Conservation (phyloP, 2,113 vertebrate species). For the Nothocercus nigrocapillus region DNA sequence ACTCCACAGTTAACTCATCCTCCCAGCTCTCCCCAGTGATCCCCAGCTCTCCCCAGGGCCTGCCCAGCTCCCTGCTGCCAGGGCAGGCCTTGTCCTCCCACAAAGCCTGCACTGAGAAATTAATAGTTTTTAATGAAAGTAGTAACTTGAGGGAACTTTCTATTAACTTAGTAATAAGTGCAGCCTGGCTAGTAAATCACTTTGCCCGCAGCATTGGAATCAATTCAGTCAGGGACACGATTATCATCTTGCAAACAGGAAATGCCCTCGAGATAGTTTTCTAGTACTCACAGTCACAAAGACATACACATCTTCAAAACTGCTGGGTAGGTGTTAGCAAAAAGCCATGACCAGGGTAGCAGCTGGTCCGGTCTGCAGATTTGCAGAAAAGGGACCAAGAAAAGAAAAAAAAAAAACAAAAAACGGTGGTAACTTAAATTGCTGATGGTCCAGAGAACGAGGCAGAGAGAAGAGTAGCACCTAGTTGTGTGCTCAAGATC, state of each 20-base stretch:
- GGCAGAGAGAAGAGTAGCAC: background rate
- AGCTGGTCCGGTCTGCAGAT: background rate
- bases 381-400: background rate
- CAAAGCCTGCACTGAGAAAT: background rate
- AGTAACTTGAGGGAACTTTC: background rate
- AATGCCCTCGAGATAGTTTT: background rate
- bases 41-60: background rate
- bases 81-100: background rate
- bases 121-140: constrained; percentile 17
- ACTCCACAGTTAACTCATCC: background rate
- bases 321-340: background rate
- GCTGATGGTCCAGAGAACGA: background rate
- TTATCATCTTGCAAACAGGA: constrained; percentile 19
- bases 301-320: background rate
- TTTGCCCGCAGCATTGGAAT: background rate
- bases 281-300: background rate
- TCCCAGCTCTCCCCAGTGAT: background rate
- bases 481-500: background rate
- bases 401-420: background rate
- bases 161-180: background rate
- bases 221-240: background rate
- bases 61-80: background rate
- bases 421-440: background rate
- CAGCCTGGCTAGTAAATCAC: background rate
- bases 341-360: background rate